Evolutionary conservation across 2,888 invertebrate species (phyloP), one percentile per base, ranked within the genome.

Genomic region (Antheraea yamamai): DNA sequence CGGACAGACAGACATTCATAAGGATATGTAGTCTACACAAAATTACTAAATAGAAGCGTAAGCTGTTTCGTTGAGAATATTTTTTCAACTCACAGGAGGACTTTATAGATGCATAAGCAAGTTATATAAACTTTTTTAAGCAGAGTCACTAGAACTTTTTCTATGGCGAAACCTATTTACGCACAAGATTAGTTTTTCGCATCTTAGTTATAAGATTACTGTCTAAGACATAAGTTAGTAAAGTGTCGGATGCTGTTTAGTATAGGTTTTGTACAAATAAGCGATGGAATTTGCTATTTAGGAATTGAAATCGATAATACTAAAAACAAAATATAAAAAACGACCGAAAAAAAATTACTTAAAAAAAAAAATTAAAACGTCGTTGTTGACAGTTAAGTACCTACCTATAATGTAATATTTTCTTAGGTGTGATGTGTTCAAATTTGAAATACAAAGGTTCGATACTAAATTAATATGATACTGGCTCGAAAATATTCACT

Each of bases 51-150:
- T 4, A 4, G 16, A 66, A 66, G 18, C 64, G 16, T 30, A 30
- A 66, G 64, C 16, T 66, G 12, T 30, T 66, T 66, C 26, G 64
- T 10, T 64, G 23, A 26, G 26, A 30, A 26, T 30, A 66, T 16
- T 30, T 66, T 61, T 30, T 66, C 64, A 30, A 14, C 30, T 66
- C 16, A 30, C 16, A 30, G 16, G 26, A 66, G 12, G 26, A 16
- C 30, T 10, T 66, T 66, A 66, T 66, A 16, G 26, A 66, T 66
- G 7, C 23, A 61, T n/a, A 30, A 66, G 64, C 64, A 26, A 30
- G 64, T 30, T 66, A 16, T 66, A 66, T 26, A 66, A 66, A 66
- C 64, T 30, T 66, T 64, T 30, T 66, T 26, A 66, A 26, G 64
- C 64, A 66, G 16, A 14, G 30, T 66, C 64, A 66, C 30, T 66